Conservation (phyloP, 2,113 vertebrate species). For the Cochlearius cochlearius region DNA sequence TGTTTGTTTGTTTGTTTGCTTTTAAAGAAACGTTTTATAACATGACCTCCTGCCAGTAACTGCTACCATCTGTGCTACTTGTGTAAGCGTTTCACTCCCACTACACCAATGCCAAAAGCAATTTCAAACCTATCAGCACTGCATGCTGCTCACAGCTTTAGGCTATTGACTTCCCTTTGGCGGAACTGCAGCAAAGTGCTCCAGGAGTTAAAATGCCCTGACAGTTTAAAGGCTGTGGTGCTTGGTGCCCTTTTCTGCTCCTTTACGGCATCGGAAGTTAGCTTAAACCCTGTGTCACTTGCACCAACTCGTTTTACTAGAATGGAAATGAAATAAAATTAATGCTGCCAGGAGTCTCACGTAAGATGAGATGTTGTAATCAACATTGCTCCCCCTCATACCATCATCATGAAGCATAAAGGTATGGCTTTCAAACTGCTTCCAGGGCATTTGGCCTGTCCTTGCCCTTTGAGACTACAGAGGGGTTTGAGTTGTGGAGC, state of each 20-base stretch:
- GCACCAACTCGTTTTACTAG: background rate
- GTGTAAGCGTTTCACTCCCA: background rate
- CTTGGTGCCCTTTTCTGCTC: background rate
- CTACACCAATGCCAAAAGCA: background rate
- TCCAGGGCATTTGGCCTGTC: background rate
- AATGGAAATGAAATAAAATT: background rate
- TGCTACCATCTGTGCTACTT: background rate
- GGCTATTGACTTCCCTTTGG: background rate
- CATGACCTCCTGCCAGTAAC: background rate
- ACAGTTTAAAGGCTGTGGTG: background rate
- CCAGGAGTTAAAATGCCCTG: background rate
- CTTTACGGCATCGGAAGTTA: background rate
- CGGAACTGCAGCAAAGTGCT: background rate
- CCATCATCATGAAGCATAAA: background rate
- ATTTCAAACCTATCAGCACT: background rate
- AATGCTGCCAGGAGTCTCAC: background rate
- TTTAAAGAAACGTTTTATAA: background rate
- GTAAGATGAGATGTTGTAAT: background rate
- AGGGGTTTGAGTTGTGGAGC: background rate
- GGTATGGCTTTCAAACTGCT: background rate
- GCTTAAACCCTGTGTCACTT: background rate
- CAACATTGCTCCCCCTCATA: background rate
- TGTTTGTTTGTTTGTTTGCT: background rate
- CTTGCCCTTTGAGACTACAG: background rate
- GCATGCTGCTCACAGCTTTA: background rate